Percentiles rank a stretch among this genome's conserved stretches.
phyloP scores from a whole-genome alignment of 2,888 invertebrate genomes.

The Taphrorychus bicolor region DNA sequence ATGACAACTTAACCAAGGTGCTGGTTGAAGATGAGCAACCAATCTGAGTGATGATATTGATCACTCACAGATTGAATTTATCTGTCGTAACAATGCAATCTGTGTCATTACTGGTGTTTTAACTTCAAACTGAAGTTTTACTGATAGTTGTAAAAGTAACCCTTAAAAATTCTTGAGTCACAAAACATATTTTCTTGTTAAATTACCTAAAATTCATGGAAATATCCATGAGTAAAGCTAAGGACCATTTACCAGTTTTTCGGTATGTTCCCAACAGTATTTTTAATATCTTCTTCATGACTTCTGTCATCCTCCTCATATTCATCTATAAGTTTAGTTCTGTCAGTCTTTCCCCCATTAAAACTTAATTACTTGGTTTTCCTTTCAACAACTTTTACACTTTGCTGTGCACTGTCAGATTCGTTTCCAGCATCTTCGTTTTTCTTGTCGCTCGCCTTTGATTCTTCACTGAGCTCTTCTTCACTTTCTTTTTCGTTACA shows the following conservation, averaged over 20 bases:
- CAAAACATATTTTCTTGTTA: too few relatives aligned
- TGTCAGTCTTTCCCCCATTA: not conserved
- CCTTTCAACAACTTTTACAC: not conserved
- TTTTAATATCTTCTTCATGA: slow-evolving; percentile 92
- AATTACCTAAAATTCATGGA: too few relatives aligned
- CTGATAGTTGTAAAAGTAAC: too few relatives aligned
- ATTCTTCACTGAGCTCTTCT: slow-evolving; percentile 26
- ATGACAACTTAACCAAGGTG: too few relatives aligned
- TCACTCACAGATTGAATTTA: too few relatives aligned
- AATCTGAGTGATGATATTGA: too few relatives aligned
- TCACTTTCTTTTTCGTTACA: slow-evolving; percentile 61
- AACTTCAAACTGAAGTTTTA: too few relatives aligned
- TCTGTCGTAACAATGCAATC: too few relatives aligned
- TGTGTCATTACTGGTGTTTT: too few relatives aligned
- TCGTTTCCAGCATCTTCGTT: not conserved
- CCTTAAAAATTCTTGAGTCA: too few relatives aligned
- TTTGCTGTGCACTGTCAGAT: not conserved
- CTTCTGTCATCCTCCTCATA: slow-evolving; percentile 87
- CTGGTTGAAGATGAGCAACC: too few relatives aligned
- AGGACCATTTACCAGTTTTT: slow-evolving; percentile 90
- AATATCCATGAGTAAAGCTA: too few relatives aligned
- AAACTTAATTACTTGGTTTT: not conserved
- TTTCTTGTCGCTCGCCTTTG: slow-evolving; percentile 1
- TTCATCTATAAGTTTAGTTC: slow-evolving; percentile 62
- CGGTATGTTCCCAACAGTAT: slow-evolving; percentile 96